A percentile compares a stretch with the other conserved stretches of the same genome.
Conservation (phyloP, 35 echinoderm and acorn worm genomes). For the Apostichopus parvimensis region DNA sequence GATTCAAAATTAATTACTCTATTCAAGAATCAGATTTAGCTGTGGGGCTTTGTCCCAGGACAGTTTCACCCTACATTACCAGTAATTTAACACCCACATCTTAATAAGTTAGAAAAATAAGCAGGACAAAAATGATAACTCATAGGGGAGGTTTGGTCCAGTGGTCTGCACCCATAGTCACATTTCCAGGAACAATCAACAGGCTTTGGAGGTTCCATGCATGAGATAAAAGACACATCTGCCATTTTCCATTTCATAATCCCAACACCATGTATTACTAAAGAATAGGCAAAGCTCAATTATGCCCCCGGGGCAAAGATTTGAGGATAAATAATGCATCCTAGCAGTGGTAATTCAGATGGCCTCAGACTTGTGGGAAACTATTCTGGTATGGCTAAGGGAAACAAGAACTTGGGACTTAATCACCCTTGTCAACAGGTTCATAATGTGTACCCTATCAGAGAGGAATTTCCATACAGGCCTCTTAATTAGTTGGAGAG, state of each 20-base stretch:
- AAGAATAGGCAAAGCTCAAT: conserved; percentile 38
- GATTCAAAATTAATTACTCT: too few species aligned
- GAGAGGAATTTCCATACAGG: conserved; percentile 49
- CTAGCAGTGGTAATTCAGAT: conserved; percentile 49
- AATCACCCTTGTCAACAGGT: conserved; percentile 57
- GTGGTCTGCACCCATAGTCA: not conserved
- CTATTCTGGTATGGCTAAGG: conserved; percentile 38
- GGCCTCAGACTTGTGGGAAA: conserved; percentile 57
- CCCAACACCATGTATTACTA: conserved; percentile 39
- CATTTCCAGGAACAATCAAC: conserved; percentile 22
- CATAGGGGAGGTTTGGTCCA: conserved; percentile 10
- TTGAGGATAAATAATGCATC: conserved; percentile 49
- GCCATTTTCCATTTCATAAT: conserved; percentile 61
- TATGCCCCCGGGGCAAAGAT: conserved; percentile 51
- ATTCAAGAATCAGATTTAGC: too few species aligned
- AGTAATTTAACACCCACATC: not conserved
- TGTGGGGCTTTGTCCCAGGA: too few species aligned
- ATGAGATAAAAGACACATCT: conserved; percentile 52
- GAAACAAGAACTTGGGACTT: conserved; percentile 23
- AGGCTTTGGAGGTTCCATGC: not conserved
- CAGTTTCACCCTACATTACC: not conserved
- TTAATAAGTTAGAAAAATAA: not conserved
- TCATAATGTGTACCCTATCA: conserved; percentile 54
- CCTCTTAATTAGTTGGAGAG: conserved; percentile 48
- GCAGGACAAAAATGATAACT: not conserved